phyloP scores from a whole-genome alignment of 2,888 invertebrate genomes.

The Mamestra brassicae region DNA sequence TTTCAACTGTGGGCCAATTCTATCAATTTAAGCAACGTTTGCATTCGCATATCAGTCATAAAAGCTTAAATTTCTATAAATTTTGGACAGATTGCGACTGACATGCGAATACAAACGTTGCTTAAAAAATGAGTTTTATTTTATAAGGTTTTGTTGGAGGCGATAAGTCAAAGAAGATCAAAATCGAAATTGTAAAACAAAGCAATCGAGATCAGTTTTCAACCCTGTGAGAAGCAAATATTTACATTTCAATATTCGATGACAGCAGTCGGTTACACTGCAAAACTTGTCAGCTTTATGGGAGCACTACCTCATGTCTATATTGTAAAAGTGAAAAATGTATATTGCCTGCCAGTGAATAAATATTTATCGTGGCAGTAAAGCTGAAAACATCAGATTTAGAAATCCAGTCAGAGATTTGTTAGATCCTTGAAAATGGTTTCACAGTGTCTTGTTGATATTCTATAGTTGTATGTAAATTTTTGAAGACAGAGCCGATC shows the following conservation, averaged over 20 bases:
- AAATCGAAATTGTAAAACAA: neutral
- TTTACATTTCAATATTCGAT: conserved; percentile 51
- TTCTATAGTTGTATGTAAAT: conserved; percentile 23
- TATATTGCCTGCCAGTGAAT: conserved; percentile 79
- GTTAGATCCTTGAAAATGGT: conserved; percentile 67
- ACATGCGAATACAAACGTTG: too few relatives aligned
- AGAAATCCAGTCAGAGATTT: conserved; percentile 74
- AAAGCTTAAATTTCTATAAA: too few relatives aligned
- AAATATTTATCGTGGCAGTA: conserved; percentile 78
- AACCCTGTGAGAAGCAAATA: conserved; percentile 18
- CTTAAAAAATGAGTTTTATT: too few relatives aligned
- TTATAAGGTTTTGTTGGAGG: too few relatives aligned
- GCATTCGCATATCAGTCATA: too few relatives aligned
- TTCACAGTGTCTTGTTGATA: conserved; percentile 48
- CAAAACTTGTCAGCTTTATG: conserved; percentile 57
- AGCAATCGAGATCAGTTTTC: neutral
- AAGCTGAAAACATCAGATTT: conserved; percentile 78
- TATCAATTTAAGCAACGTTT: too few relatives aligned
- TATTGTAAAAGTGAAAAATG: conserved; percentile 80
- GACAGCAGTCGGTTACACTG: conserved; percentile 35
- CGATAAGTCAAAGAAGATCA: neutral
- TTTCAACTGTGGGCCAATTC: too few relatives aligned
- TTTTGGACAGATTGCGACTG: too few relatives aligned
- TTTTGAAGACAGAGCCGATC: neutral
- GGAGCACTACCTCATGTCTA: conserved; percentile 63